Percentiles rank a stretch among this genome's conserved stretches.
Conservation (phyloP, 2,113 vertebrate species). For the Bubo bubo region DNA sequence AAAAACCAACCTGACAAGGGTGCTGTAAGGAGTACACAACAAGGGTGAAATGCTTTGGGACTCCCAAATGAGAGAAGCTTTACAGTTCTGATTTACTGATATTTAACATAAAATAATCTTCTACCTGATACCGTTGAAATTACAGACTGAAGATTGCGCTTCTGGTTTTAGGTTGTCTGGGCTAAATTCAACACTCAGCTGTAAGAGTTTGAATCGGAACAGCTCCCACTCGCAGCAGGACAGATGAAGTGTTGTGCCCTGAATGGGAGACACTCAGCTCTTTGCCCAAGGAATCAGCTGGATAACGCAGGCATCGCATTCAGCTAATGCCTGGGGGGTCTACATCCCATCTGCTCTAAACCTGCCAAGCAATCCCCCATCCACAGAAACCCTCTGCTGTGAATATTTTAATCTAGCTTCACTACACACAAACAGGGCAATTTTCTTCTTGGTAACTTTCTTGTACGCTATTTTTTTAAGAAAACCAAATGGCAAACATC, state of each 20-base stretch:
- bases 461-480: background rate
- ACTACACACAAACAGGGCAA: background rate
- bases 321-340: background rate
- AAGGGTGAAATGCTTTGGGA: background rate
- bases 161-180: background rate
- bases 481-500: background rate
- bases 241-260: background rate
- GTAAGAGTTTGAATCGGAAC: background rate
- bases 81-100: too few species aligned
- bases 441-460: background rate
- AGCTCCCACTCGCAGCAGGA: background rate
- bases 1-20: background rate
- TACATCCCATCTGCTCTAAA: background rate
- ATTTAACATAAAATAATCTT: background rate
- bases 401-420: background rate
- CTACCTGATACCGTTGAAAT: background rate
- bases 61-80: background rate
- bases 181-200: background rate
- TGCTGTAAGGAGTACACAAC: background rate
- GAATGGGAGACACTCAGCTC: background rate
- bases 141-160: rapidly evolving
- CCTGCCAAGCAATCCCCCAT: background rate
- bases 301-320: background rate
- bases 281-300: background rate
- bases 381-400: background rate